phyloP scores from a whole-genome alignment of 2,888 invertebrate genomes.

The Pimpla rufipes region DNA sequence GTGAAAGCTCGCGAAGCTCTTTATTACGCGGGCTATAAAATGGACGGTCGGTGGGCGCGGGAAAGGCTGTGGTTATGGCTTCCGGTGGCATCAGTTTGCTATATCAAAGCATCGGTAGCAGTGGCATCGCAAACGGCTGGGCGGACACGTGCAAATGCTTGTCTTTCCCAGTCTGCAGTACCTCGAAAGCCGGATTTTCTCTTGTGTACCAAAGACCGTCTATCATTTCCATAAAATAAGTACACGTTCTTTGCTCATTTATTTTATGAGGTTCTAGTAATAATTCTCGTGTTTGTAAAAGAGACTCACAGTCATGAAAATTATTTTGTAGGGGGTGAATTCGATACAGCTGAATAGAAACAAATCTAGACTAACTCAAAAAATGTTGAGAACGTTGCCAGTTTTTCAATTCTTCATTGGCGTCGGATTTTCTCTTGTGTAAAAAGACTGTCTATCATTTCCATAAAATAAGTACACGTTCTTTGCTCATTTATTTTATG shows the following conservation, averaged over 20 bases:
- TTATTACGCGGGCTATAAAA: slow-evolving; percentile 62
- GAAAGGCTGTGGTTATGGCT: slow-evolving; percentile 48
- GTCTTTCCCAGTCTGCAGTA: not conserved
- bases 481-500: not conserved
- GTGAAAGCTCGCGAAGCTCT: slow-evolving; percentile 57
- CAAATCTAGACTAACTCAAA: no score
- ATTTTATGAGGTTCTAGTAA: not conserved
- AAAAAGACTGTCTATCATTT: not conserved
- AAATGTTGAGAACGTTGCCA: not conserved
- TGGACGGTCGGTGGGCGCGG: slow-evolving; percentile 49
- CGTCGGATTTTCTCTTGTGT: not conserved
- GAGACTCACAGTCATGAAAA: no score
- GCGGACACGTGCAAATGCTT: not conserved
- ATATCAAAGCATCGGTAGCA: slow-evolving; percentile 1
- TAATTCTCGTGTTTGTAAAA: not conserved
- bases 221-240: not conserved
- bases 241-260: not conserved
- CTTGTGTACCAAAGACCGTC: not conserved
- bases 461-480: not conserved
- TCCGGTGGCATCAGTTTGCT: slow-evolving; percentile 27
- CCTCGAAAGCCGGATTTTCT: not conserved
- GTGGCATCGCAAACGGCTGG: not conserved
- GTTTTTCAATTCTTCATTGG: not conserved
- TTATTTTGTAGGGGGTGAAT: no score
- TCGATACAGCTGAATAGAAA: no score